A percentile compares a stretch with the other conserved stretches of the same genome.
These are phyloP conservation scores for Pterostichus niger DNA, from an alignment of 2,888 invertebrate species.

Conservation along the genomic window DNA sequence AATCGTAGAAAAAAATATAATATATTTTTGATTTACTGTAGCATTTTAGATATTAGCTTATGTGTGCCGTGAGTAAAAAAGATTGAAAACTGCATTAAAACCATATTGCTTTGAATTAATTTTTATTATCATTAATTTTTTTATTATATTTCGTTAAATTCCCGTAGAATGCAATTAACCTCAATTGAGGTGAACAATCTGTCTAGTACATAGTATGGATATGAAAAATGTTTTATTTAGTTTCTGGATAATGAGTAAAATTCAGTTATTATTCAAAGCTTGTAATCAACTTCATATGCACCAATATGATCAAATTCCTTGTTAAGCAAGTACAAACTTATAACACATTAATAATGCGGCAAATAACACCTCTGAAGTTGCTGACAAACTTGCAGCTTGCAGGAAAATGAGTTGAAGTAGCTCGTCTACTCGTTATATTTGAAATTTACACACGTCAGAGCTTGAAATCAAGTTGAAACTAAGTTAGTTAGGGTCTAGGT, in stretches of 20 bases:
- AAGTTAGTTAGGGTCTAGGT: constrained; percentile 52
- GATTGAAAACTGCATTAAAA: no score
- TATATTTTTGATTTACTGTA: no score
- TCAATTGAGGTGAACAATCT: no score
- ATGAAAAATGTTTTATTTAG: background rate
- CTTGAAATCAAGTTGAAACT: constrained; percentile 50
- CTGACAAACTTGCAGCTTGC: constrained; percentile 12
- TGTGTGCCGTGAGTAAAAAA: no score
- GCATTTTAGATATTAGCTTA: no score
- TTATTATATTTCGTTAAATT: no score
- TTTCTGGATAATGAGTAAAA: background rate
- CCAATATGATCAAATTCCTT: constrained; percentile 31
- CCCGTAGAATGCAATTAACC: no score
- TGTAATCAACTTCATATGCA: constrained; percentile 2
- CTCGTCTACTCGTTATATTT: constrained; percentile 44
- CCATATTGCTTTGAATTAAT: no score
- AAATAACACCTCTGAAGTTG: constrained; percentile 24
- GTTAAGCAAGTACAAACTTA: constrained; percentile 20
- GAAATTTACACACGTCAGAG: constrained; percentile 56
- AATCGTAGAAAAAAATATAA: no score
- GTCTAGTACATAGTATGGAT: no score
- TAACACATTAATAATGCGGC: constrained; percentile 18
- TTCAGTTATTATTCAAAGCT: background rate
- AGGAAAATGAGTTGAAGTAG: constrained; percentile 16
- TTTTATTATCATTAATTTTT: no score